phyloP scores from a whole-genome alignment of 2,113 vertebrate genomes.

The Ageneiosus marmoratus region DNA sequence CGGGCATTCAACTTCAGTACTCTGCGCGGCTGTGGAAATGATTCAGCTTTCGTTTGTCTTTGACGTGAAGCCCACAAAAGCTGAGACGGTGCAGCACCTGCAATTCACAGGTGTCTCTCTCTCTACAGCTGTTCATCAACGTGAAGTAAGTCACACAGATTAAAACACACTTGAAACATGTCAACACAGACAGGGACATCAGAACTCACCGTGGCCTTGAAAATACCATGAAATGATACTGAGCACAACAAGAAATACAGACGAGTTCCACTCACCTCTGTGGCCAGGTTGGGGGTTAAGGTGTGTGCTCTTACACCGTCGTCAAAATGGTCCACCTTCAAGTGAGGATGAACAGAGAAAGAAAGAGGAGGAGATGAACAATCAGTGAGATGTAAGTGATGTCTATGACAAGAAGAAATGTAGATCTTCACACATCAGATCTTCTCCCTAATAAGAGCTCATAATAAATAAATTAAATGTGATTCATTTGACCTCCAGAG shows the following conservation, averaged over 20 bases:
- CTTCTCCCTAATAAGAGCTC: not conserved
- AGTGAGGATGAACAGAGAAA: constrained; percentile 9
- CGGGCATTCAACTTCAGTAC: not conserved
- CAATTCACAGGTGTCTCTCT: constrained; percentile 42
- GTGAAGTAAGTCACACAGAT: not conserved
- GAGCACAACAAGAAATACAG: constrained; percentile 10
- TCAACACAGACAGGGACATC: not conserved
- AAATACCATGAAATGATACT: not conserved
- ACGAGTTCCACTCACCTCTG: constrained; percentile 69
- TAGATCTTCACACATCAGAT: not conserved
- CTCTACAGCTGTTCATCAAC: constrained; percentile 25
- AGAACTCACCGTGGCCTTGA: not conserved
- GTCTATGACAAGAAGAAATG: not conserved
- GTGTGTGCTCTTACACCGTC: constrained; percentile 60
- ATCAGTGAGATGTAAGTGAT: constrained; percentile 64
- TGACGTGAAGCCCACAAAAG: constrained; percentile 4
- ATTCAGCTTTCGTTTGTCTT: not conserved
- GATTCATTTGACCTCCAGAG: constrained; percentile 8
- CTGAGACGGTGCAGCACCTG: constrained; percentile 37
- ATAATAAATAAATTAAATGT: not conserved
- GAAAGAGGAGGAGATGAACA: constrained; percentile 53
- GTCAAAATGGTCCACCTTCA: constrained; percentile 73
- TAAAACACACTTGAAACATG: not conserved
- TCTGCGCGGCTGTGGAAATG: not conserved
- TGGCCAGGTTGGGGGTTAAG: constrained; percentile 62